phyloP scores from a whole-genome alignment of 2,888 invertebrate genomes.

The Nezara viridula region DNA sequence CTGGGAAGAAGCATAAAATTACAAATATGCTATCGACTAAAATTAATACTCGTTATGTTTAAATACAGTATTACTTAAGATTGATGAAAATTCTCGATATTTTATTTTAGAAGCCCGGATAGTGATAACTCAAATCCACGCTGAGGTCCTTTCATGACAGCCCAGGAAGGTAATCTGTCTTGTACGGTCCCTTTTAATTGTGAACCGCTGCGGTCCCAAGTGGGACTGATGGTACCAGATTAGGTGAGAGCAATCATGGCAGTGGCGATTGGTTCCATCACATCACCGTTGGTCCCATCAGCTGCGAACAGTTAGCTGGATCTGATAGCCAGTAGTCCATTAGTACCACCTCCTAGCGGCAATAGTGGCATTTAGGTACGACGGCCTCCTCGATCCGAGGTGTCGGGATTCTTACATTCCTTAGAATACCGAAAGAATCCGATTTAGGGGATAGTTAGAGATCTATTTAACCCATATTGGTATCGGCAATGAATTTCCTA shows the following conservation, averaged over 20 bases:
- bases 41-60: no score
- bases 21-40: no score
- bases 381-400: not conserved
- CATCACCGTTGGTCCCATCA: not conserved
- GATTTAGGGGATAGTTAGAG: no score
- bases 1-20: no score
- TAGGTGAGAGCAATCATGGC: not conserved
- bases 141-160: no score
- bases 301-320: conserved; percentile 18
- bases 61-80: no score
- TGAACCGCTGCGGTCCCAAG: not conserved
- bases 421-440: no score
- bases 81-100: no score
- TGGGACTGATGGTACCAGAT: not conserved
- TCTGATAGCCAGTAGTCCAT: not conserved
- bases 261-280: conserved; percentile 36
- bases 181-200: not conserved
- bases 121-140: no score
- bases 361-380: not conserved
- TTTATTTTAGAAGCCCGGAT: no score
- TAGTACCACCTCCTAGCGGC: not conserved
- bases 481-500: not conserved
- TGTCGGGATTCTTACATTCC: not conserved
- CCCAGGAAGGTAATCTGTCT: not conserved
- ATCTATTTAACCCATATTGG: not conserved